Evolutionary conservation across 2,797 vertebrate genomes (phyloP).

Genomic region (Yasuhikotakia modesta): DNA sequence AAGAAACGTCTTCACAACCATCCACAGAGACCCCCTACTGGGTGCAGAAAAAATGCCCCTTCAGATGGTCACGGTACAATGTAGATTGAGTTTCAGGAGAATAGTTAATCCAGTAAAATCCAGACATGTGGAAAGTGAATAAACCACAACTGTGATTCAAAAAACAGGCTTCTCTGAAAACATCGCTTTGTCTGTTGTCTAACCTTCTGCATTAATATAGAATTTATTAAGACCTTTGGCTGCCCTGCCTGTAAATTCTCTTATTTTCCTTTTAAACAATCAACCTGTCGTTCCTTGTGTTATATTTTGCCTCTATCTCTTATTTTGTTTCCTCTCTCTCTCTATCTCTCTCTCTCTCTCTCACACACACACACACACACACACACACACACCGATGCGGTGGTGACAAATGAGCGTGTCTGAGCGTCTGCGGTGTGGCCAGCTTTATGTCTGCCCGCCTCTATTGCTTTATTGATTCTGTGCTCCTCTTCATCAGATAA

Average conservation of each 20-base stretch:
- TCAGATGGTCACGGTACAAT: background rate
- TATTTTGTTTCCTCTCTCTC: background rate
- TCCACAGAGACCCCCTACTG: background rate
- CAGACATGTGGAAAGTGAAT: background rate
- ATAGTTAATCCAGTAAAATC: background rate
- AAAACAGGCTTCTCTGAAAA: background rate
- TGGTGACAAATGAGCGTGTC: constrained; percentile 68
- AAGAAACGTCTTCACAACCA: background rate
- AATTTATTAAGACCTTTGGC: background rate
- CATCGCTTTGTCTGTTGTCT: background rate
- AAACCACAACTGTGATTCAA: too few relatives aligned
- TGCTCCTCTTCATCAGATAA: constrained; percentile 43
- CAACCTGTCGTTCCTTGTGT: background rate
- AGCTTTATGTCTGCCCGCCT: constrained; percentile 64
- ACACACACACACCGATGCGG: constrained; percentile 27
- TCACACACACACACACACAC: background rate
- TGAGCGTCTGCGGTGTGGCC: constrained; percentile 52
- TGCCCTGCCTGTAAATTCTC: background rate
- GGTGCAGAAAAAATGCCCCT: background rate
- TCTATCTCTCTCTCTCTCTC: too few relatives aligned
- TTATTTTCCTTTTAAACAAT: background rate
- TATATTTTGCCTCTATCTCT: background rate
- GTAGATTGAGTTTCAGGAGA: background rate
- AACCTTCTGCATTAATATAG: background rate
- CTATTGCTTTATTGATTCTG: constrained; percentile 66